Evolutionary conservation across 2,113 vertebrate species (phyloP).

Genomic region (Chlorodrepanis virens): DNA sequence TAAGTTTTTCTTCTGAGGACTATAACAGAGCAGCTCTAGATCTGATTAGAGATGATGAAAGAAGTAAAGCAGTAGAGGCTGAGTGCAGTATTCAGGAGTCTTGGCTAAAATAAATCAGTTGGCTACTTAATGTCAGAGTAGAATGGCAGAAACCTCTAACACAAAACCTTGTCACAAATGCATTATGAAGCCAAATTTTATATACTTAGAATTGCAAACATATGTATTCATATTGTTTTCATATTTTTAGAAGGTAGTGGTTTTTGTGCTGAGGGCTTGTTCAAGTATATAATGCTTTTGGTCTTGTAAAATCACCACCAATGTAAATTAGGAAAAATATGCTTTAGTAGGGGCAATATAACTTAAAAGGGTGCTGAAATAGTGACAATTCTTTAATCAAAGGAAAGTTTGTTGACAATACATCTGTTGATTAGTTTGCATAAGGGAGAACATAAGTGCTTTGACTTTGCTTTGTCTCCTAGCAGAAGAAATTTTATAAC

Average conservation of each 20-base stretch:
- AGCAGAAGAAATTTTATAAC: background rate
- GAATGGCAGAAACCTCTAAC: background rate
- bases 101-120: background rate
- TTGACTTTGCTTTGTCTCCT: background rate
- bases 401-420: background rate
- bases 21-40: background rate
- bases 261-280: background rate
- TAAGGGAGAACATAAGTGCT: background rate
- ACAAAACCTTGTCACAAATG: background rate
- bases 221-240: background rate
- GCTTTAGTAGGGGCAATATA: background rate
- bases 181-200: background rate
- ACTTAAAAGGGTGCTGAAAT: background rate
- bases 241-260: background rate
- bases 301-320: background rate
- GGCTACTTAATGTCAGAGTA: background rate
- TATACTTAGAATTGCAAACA: rapidly evolving
- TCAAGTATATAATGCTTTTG: background rate
- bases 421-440: background rate
- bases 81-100: background rate
- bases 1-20: slow-evolving; percentile 2
- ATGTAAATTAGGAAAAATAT: background rate
- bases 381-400: background rate
- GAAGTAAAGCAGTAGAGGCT: background rate
- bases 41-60: slow-evolving; percentile 1